A percentile compares a stretch with the other conserved stretches of the same genome.
Conservation (phyloP, 2,797 vertebrate species). For the Graptemys geographica region DNA sequence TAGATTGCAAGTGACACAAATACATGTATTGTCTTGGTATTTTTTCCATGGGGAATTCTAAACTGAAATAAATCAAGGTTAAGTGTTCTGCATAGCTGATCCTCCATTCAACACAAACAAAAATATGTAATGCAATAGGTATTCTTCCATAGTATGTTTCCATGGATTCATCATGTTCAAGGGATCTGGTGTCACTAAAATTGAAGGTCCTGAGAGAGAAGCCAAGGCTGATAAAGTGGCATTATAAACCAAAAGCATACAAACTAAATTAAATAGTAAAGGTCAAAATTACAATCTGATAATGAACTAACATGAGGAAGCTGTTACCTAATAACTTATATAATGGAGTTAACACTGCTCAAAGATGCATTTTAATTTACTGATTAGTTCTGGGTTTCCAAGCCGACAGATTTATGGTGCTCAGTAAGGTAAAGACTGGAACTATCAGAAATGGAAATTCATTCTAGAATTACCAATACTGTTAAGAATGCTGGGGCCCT, state of each 20-base stretch:
- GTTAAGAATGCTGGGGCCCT: background rate
- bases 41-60: background rate
- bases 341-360: conserved; percentile 41
- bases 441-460: conserved; percentile 3
- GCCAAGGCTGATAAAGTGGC: conserved; percentile 30
- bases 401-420: conserved; percentile 12
- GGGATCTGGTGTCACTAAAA: background rate
- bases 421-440: conserved; percentile 30
- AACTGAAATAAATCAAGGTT: background rate
- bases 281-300: conserved; percentile 43
- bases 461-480: conserved; percentile 2
- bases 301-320: conserved; percentile 42
- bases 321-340: conserved; percentile 53
- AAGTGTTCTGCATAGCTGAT: background rate
- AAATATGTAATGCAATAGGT: background rate
- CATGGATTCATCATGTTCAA: background rate
- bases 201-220: conserved; percentile 35
- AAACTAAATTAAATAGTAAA: conserved; percentile 49
- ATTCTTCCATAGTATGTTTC: background rate
- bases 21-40: background rate
- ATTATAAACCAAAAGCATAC: conserved; percentile 46
- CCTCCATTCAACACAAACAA: background rate
- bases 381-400: conserved; percentile 41
- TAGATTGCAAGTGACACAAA: background rate
- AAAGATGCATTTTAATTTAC: conserved; percentile 47